These are phyloP conservation scores for Fistularia commersonii DNA, from an alignment of 2,797 vertebrate species.

Conservation along the genomic window DNA sequence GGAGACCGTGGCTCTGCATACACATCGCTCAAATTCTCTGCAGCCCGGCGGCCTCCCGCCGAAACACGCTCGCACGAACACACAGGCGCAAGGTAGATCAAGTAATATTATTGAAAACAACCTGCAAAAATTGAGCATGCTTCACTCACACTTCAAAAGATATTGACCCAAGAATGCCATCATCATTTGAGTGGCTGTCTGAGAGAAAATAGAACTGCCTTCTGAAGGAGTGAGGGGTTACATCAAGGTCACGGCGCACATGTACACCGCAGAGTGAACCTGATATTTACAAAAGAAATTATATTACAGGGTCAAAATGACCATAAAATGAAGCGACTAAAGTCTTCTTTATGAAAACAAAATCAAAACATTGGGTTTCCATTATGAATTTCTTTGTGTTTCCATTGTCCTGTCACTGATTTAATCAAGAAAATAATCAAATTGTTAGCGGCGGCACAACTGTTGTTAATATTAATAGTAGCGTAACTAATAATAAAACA, in stretches of 20 bases:
- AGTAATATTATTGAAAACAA: constrained; percentile 70
- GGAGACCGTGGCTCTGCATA: constrained; percentile 38
- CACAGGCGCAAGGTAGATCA: constrained; percentile 25
- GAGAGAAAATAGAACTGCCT: constrained; percentile 25
- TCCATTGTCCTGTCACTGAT: no score
- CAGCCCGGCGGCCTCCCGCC: constrained; percentile 24
- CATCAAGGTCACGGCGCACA: constrained; percentile 21
- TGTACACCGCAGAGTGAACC: constrained; percentile 7
- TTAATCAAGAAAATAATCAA: not conserved
- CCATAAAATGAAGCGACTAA: no score
- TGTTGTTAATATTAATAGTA: not conserved
- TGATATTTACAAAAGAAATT: no score
- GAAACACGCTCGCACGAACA: constrained; percentile 18
- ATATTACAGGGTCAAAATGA: no score
- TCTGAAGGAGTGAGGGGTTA: constrained; percentile 24
- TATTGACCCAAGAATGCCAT: constrained; percentile 48
- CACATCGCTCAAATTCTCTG: constrained; percentile 32
- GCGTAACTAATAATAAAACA: not conserved
- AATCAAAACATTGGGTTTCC: no score
- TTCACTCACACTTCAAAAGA: constrained; percentile 57
- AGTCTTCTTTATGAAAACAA: no score
- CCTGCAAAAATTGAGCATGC: constrained; percentile 62
- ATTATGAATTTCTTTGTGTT: no score
- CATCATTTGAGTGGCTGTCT: constrained; percentile 36
- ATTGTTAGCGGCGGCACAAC: not conserved